Evolutionary conservation across 2,888 invertebrate species (phyloP), one percentile per base, ranked within the genome.

Genomic region (Drosophila diplacantha): DNA sequence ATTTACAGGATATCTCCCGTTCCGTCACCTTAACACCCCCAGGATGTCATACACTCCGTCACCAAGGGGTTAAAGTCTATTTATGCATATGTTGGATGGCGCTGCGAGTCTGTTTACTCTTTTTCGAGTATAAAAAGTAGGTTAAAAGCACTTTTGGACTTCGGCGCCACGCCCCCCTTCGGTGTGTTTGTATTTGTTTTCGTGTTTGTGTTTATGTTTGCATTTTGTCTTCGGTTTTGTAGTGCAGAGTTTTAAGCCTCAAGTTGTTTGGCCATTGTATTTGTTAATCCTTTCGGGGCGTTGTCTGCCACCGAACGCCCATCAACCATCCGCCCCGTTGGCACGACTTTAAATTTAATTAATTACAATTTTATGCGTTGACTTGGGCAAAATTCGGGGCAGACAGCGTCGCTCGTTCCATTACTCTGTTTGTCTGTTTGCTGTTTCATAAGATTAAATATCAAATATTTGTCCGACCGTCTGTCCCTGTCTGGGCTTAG

Each of bases 341-440:
- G 63, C 66, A 68, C 72, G 75, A 75, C 73, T 80, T 80, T 75
- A 80, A 82, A 82, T 82, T 82, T 73, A 80, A 80, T 82, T 82
- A 80, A 80, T 82, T 80, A 81, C 78, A 74, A 75, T 80, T 75
- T 73, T 69, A 82, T 80, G 74, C 75, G 69, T 63, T 69, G 65
- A 53, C 71, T 72, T 66, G 66, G 63, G 66, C 64, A 63, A 69
- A 71, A 75, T 60, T 64, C 74, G 43, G 61, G 34, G 43, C 69
- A 67, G 43, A 51, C 65, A 41, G 46, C 63, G 51, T 61, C 51
- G 39, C 51, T 24, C 44, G 29, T 52, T 55, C 34, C 26, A 38
- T 46, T 60, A 18, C 32, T 53, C 39, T 22, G 62, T 61, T 47
- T 65, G 41, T 65, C 62, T 54, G 72, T 63, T 64, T 69, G 67